Percentiles rank a stretch among this genome's conserved stretches.
phyloP scores from a whole-genome alignment of 2,797 vertebrate genomes.

The Prionace glauca region DNA sequence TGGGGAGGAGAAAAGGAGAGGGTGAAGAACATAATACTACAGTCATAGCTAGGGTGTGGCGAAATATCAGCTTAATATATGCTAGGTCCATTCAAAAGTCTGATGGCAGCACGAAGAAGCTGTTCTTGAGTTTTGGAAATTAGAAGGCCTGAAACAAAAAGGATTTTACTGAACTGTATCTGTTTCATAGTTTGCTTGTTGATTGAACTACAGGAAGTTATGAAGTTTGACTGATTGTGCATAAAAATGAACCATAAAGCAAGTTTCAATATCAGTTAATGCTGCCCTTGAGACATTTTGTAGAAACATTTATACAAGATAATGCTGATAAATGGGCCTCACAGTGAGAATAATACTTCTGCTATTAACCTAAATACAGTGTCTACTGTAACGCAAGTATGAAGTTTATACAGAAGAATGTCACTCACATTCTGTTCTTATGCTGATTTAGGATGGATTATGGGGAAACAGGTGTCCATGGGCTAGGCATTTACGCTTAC shows the following conservation, averaged over 20 bases:
- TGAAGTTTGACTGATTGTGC: neutral
- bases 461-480: neutral
- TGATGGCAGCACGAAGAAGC: too few relatives aligned
- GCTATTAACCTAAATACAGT: neutral
- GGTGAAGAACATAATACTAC: too few relatives aligned
- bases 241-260: neutral
- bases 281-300: neutral
- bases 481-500: neutral
- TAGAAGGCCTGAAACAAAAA: neutral
- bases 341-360: neutral
- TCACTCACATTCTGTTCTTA: neutral
- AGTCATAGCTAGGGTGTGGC: too few relatives aligned
- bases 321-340: neutral
- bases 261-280: slow-evolving; percentile 16
- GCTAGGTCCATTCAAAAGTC: too few relatives aligned
- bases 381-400: neutral
- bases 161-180: neutral
- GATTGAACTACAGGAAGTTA: neutral
- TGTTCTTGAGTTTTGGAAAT: neutral
- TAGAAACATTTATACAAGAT: neutral
- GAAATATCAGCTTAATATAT: too few relatives aligned
- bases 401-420: neutral
- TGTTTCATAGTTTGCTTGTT: neutral
- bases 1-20: too few relatives aligned
- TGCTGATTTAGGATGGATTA: neutral